phyloP scores from a whole-genome alignment of 92 coral and sea anemone genomes.

The Parazoanthus atlanticus region DNA sequence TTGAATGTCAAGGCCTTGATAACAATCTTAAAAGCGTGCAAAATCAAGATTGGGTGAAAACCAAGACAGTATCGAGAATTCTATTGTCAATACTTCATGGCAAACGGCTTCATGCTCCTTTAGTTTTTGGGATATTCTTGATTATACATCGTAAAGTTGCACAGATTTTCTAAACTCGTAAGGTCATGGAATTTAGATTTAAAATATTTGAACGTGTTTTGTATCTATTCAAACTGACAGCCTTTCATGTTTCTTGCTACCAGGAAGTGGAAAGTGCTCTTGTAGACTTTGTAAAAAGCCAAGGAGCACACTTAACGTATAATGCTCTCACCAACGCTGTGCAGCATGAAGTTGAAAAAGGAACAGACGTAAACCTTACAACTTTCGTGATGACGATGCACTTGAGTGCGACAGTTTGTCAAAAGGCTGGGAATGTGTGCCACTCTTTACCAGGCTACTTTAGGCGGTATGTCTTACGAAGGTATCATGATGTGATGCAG shows the following conservation, averaged over 20 bases:
- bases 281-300: slow-evolving; percentile 48
- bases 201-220: neutral
- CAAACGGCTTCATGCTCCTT: no score
- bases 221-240: neutral
- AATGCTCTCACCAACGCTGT: slow-evolving; percentile 64
- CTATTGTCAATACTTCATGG: no score
- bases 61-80: no score
- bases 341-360: slow-evolving; percentile 65
- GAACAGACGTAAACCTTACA: slow-evolving; percentile 70
- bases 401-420: slow-evolving; percentile 60
- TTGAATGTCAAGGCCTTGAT: neutral
- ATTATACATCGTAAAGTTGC: no score
- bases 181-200: neutral
- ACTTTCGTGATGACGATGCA: slow-evolving; percentile 67
- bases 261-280: slow-evolving; percentile 65
- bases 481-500: slow-evolving; percentile 57
- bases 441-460: slow-evolving; percentile 48
- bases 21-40: no score
- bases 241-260: neutral
- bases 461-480: slow-evolving; percentile 58
- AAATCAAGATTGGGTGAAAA: no score
- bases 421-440: slow-evolving; percentile 60
- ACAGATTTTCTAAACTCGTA: no score
- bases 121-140: no score
- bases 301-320: slow-evolving; percentile 67